phyloP scores from a whole-genome alignment of 1,140 invertebrate genomes.

The Eupristina koningsbergeri region DNA sequence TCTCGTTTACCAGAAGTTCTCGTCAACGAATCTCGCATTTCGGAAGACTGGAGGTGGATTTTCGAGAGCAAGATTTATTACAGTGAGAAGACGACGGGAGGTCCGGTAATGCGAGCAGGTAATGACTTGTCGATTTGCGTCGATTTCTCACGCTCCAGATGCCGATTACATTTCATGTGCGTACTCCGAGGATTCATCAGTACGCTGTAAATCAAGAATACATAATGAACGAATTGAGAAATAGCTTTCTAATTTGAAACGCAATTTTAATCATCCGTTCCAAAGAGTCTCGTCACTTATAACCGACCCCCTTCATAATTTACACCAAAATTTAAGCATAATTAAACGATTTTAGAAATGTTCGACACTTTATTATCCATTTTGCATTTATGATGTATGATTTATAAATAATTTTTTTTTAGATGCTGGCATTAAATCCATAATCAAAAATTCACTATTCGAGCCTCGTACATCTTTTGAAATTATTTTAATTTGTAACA shows the following conservation, averaged over 20 bases:
- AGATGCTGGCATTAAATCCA: too few relatives aligned
- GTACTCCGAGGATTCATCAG: background rate
- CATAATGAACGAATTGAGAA: background rate
- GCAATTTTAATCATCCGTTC: background rate
- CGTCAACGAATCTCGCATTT: background rate
- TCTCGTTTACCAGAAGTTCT: too few relatives aligned
- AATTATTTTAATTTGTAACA: too few relatives aligned
- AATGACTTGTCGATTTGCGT: slow-evolving; percentile 25
- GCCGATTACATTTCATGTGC: background rate
- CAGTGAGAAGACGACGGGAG: background rate
- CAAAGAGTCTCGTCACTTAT: background rate
- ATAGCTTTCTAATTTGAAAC: background rate
- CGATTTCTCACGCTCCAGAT: background rate
- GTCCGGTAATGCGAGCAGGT: slow-evolving; percentile 1
- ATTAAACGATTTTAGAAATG: background rate
- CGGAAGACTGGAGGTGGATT: background rate
- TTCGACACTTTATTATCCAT: too few relatives aligned
- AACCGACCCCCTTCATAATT: background rate
- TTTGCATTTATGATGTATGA: too few relatives aligned
- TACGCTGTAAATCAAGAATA: background rate
- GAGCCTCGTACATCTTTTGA: too few relatives aligned
- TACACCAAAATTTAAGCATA: too few relatives aligned
- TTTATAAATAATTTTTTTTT: too few relatives aligned
- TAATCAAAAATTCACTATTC: too few relatives aligned
- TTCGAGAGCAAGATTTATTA: background rate